A percentile compares a stretch with the other conserved stretches of the same genome.
Conservation (phyloP, 1,140 invertebrate species). For the Atta colombica region DNA sequence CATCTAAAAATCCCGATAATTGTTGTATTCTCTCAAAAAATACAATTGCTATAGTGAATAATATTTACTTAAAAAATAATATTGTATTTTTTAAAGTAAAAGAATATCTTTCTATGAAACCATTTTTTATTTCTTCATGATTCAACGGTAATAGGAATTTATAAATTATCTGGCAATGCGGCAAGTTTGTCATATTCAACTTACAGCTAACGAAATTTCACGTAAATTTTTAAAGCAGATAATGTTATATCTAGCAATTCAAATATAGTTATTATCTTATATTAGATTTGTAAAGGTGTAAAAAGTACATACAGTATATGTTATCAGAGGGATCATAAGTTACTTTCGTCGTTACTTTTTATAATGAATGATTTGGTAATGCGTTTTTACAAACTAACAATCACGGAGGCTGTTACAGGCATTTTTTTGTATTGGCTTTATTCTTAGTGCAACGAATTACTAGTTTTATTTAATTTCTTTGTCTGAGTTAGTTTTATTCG, state of each 20-base stretch:
- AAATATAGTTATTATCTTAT: slow-evolving; percentile 18
- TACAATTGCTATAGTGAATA: slow-evolving; percentile 4
- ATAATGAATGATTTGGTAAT: no score
- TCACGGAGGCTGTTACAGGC: no score
- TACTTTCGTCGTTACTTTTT: no score
- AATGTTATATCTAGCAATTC: slow-evolving; percentile 14
- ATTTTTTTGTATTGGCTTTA: no score
- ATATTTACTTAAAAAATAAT: slow-evolving; percentile 16
- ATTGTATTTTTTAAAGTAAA: not conserved
- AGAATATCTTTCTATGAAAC: not conserved
- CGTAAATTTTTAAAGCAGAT: slow-evolving; percentile 18
- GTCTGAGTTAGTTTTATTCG: no score
- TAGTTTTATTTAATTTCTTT: no score
- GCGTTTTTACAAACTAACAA: no score
- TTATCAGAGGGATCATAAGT: no score
- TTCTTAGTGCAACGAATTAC: no score
- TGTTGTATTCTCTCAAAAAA: not conserved
- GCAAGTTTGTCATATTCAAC: not conserved
- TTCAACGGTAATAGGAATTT: not conserved
- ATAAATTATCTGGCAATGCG: not conserved
- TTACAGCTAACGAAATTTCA: not conserved
- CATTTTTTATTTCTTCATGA: not conserved
- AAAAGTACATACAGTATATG: not conserved
- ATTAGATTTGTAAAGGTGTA: not conserved
- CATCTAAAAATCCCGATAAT: no score